Conservation (phyloP, 2,888 invertebrate genomes). For the Oxystoma pomonae region DNA sequence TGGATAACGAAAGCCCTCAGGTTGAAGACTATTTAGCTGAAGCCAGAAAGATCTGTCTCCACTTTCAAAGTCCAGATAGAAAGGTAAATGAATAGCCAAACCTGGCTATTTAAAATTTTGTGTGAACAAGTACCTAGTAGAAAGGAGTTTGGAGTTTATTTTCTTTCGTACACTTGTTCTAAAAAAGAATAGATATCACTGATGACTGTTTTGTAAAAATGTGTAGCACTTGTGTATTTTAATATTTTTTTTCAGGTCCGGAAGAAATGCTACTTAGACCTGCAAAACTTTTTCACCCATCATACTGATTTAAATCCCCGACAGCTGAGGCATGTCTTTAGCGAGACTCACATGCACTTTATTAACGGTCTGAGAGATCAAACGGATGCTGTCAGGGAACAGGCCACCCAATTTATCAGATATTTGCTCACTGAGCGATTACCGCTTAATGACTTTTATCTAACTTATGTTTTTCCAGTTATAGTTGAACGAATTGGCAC, state of each 20-base stretch:
- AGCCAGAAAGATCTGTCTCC: conserved; percentile 37
- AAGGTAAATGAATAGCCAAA: conserved; percentile 54
- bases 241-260: conserved; percentile 44
- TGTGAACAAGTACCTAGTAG: too few relatives aligned
- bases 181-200: too few relatives aligned
- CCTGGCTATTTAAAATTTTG: conserved; percentile 51
- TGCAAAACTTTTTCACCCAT: conserved; percentile 51
- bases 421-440: conserved; percentile 54
- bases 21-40: conserved; percentile 21
- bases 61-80: conserved; percentile 59
- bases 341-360: conserved; percentile 47
- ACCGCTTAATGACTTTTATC: conserved; percentile 65
- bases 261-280: conserved; percentile 54
- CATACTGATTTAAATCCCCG: conserved; percentile 46
- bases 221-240: too few relatives aligned
- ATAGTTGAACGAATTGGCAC: conserved; percentile 73
- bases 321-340: conserved; percentile 43
- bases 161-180: too few relatives aligned
- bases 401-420: conserved; percentile 53
- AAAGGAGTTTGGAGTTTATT: too few relatives aligned
- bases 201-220: too few relatives aligned
- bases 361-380: conserved; percentile 53
- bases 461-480: conserved; percentile 71
- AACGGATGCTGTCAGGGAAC: conserved; percentile 61
- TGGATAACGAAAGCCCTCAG: conserved; percentile 7